Base-by-base conservation (phyloP, 2,888 invertebrate genomes). In the Calliphora vomitoria region DNA sequence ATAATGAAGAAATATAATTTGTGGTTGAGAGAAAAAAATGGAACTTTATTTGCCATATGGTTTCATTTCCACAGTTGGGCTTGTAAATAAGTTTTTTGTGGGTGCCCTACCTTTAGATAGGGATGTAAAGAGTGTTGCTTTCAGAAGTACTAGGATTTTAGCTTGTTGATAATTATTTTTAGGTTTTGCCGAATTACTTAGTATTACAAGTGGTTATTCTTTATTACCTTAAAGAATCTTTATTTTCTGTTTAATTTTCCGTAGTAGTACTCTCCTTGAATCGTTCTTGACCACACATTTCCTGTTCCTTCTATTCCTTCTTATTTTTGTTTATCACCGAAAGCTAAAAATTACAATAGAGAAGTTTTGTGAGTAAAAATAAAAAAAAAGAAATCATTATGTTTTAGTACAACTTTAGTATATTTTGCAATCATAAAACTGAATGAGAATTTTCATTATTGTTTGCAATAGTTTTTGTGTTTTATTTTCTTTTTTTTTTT, bases 371-470 rank as follows among this genome's bases (percentile, higher is more conserved):
- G 6, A n/a, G 35, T 44, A 18, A 72, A 68, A 74, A 35, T 41
- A 18, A 31, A 64, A 66, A 25, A 2, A 55, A 38, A 76, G 25
- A 74, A 60, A 68, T 82, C 82, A 80, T 80, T 86, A 83, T 71
- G 50, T 78, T 78, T 78, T 31, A 47, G 3, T 50, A 35, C 8
- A 71, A 71, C 1, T 71, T 80, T 71, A 79, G 74, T 75, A 80
- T 66, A 81, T 71, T 85, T 87, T 82, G 60, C 85, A 85, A 87
- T 82, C 82, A 64, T 87, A 85, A 87, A 85, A 82, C 62, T 75
- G 20, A 85, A 87, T 85, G 75, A 75, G 75, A 78, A 38, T 72
- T 81, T 80, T 83, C 75, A 71, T 84, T 79, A 81, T 76, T 80
- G 47, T 60, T 81, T 60, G 66, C 25, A 62, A 66, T 82, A 69